Evolutionary conservation across 2,797 vertebrate species (phyloP).

Genomic region (Alcedo atthis): DNA sequence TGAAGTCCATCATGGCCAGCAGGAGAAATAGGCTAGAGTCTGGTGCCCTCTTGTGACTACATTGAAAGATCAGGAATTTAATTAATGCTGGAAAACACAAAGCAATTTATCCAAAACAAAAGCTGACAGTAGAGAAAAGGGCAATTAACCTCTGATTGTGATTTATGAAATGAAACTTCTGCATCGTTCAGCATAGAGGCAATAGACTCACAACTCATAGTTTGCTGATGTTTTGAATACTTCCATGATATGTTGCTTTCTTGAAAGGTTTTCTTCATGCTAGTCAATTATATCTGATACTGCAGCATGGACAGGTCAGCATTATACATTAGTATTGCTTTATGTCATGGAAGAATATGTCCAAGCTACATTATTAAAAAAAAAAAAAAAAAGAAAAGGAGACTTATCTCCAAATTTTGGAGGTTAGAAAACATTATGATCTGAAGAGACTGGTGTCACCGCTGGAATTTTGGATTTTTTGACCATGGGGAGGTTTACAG

Average conservation of each 20-base stretch:
- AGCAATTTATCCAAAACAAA: neutral
- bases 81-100: neutral
- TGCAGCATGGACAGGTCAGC: neutral
- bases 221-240: neutral
- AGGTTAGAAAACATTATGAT: neutral
- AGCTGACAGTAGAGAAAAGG: neutral
- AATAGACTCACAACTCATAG: neutral
- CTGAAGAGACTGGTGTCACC: neutral
- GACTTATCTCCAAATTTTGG: neutral
- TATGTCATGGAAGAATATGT: neutral
- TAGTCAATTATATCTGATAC: neutral
- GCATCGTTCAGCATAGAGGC: neutral
- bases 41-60: constrained; percentile 64
- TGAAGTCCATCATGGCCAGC: neutral
- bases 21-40: constrained; percentile 28
- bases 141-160: neutral
- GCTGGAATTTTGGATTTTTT: too few relatives aligned
- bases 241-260: neutral
- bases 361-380: neutral
- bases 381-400: neutral
- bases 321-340: neutral
- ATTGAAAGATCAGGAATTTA: neutral
- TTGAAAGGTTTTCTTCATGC: neutral
- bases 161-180: neutral
- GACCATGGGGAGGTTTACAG: too few relatives aligned